Evolutionary conservation across 2,797 vertebrate species (phyloP).

Genomic region (Sebastolobus altivelis): DNA sequence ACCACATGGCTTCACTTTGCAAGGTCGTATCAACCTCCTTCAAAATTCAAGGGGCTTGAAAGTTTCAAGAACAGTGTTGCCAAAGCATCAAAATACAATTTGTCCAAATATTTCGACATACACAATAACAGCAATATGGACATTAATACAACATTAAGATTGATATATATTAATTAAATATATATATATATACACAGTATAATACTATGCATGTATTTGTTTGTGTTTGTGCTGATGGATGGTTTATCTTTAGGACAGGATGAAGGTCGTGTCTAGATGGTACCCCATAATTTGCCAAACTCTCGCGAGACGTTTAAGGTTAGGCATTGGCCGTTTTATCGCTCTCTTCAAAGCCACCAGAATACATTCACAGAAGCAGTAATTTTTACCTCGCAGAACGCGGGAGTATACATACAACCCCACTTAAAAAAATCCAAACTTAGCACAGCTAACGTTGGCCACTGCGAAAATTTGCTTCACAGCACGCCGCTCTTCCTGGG

Average conservation of each 20-base stretch:
- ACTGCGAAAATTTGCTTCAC: no score
- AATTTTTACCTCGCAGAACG: no score
- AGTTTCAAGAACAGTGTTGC: no score
- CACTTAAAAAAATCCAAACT: accelerated
- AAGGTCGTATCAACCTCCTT: no score
- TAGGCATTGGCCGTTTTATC: neutral
- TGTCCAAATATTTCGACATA: accelerated
- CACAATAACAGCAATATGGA: neutral
- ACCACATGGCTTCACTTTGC: no score
- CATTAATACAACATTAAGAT: neutral
- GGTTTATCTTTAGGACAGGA: neutral
- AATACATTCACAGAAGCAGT: no score
- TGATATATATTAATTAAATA: neutral
- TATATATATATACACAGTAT: neutral
- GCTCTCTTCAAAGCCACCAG: no score
- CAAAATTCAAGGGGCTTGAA: no score
- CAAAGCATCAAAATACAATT: neutral
- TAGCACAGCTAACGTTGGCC: no score
- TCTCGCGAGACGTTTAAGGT: neutral
- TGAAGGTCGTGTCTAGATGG: neutral
- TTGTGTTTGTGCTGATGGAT: neutral
- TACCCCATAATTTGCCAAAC: neutral
- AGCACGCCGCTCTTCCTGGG: no score
- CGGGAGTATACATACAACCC: no score
- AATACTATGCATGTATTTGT: neutral